Percentiles rank a stretch among this genome's conserved stretches.
These are phyloP conservation scores for Enhydra lutris DNA, from an alignment of 2,113 vertebrate species.

Conservation along the genomic window DNA sequence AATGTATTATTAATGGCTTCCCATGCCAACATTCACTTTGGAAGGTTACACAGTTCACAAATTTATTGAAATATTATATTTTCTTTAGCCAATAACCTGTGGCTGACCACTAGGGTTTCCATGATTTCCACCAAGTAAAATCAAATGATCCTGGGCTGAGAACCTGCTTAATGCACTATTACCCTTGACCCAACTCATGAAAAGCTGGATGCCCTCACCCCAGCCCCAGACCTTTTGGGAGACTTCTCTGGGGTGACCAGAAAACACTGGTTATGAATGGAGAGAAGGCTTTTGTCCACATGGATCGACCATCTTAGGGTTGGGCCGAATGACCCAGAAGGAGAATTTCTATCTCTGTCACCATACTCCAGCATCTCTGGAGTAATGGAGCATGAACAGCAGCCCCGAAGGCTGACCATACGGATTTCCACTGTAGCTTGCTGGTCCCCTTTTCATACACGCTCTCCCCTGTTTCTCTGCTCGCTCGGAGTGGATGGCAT, in stretches of 20 bases:
- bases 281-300: neutral
- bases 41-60: neutral
- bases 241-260: neutral
- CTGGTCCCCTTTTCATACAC: neutral
- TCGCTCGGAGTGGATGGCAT: neutral
- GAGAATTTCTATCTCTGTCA: neutral
- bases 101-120: neutral
- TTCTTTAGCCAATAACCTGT: neutral
- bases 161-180: neutral
- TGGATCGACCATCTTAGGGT: neutral
- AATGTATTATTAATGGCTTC: neutral
- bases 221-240: neutral
- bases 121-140: neutral
- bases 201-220: neutral
- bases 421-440: accelerated
- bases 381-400: neutral
- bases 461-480: neutral
- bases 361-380: neutral
- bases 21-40: neutral
- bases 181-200: neutral
- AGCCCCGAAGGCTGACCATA: neutral
- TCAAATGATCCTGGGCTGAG: neutral
- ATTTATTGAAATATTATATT: neutral
- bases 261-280: neutral
- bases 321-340: neutral